phyloP scores from a whole-genome alignment of 2,113 vertebrate species.

The Callithrix jacchus region DNA sequence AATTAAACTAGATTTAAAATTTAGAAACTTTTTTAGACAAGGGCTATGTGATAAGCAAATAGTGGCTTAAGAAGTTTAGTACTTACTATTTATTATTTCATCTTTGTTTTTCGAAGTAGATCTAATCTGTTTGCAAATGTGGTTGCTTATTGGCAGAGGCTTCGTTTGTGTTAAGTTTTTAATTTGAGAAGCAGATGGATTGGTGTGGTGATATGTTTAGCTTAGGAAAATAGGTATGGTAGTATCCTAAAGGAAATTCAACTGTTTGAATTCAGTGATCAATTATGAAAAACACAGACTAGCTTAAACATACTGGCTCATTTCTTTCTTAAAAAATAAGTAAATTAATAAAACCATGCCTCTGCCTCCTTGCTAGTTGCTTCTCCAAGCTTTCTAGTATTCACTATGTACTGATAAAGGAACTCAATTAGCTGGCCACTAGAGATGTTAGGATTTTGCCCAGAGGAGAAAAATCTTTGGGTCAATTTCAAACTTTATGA shows the following conservation, averaged over 20 bases:
- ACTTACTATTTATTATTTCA: neutral
- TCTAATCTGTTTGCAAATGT: neutral
- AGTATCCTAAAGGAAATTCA: slow-evolving; percentile 24
- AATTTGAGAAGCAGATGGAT: neutral
- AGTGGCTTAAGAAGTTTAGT: neutral
- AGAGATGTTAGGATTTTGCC: neutral
- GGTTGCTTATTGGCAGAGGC: neutral
- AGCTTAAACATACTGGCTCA: neutral
- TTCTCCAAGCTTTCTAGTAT: neutral
- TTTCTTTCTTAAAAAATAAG: neutral
- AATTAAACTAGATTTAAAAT: slow-evolving; percentile 41
- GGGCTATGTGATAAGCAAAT: neutral
- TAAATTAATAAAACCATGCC: neutral
- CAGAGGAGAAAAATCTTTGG: neutral
- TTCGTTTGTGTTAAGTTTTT: neutral
- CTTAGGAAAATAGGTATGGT: neutral
- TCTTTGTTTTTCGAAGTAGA: neutral
- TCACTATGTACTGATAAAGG: neutral
- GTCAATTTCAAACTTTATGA: neutral
- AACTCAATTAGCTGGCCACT: neutral
- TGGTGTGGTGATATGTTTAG: neutral
- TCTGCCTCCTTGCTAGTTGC: neutral
- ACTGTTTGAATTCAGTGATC: neutral
- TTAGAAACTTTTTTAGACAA: neutral
- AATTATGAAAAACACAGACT: neutral